Conservation (phyloP, 2,113 vertebrate genomes). For the Ammospiza caudacuta region DNA sequence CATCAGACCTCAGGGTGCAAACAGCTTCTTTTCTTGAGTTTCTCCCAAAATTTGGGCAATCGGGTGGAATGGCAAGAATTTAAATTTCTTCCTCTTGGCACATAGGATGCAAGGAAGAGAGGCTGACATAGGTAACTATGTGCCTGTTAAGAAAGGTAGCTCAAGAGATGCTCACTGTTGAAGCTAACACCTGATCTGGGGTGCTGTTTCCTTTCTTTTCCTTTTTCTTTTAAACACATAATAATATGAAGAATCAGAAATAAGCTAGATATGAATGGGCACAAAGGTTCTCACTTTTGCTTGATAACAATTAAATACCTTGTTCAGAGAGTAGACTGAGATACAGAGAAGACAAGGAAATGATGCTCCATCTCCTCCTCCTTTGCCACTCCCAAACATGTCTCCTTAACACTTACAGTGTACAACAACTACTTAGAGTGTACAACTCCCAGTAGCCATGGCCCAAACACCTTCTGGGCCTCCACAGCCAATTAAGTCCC, state of each 20-base stretch:
- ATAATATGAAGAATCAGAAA: neutral
- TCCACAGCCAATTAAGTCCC: neutral
- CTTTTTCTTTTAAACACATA: neutral
- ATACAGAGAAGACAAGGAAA: neutral
- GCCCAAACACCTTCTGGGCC: neutral
- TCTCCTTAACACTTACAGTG: neutral
- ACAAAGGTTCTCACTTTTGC: neutral
- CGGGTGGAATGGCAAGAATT: neutral
- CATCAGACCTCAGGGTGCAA: neutral
- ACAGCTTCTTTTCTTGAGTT: neutral
- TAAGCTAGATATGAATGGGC: neutral
- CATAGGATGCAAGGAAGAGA: neutral
- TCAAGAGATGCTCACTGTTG: neutral
- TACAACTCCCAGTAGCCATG: neutral
- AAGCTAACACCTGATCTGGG: neutral
- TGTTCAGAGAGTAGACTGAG: neutral
- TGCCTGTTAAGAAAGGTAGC: neutral
- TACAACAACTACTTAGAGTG: neutral
- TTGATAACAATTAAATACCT: neutral
- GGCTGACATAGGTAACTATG: neutral
- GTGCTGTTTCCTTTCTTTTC: accelerated
- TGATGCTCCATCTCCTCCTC: neutral
- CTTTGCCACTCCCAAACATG: accelerated
- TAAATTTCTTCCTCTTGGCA: neutral
- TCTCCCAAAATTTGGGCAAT: neutral